Evolutionary conservation across 2,113 vertebrate genomes (phyloP).

Genomic region (Hemiscyllium ocellatum): DNA sequence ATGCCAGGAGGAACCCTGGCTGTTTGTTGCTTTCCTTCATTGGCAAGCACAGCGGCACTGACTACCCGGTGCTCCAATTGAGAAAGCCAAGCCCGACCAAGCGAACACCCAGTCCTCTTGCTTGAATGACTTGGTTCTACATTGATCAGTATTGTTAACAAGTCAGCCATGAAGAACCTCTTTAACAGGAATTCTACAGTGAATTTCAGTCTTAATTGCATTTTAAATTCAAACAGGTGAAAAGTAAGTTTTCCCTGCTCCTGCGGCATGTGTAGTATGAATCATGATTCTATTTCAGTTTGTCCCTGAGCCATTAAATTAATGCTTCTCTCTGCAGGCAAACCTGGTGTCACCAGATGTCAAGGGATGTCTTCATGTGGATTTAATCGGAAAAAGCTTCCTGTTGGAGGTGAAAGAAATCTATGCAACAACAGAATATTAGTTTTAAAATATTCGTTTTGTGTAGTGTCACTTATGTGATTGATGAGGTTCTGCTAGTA

Average conservation of each 20-base stretch:
- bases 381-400: not conserved
- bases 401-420: not conserved
- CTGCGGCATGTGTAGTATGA: not conserved
- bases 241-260: constrained; percentile 13
- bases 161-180: not conserved
- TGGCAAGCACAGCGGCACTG: not conserved
- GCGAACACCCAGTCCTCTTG: not conserved
- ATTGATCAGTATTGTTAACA: not conserved
- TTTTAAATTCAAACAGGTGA: not conserved
- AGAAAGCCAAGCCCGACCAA: not conserved
- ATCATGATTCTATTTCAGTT: not conserved
- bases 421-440: not conserved
- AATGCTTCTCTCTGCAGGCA: not conserved
- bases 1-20: not conserved
- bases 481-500: not conserved
- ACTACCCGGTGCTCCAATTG: not conserved
- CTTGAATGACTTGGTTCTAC: not conserved
- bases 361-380: not conserved
- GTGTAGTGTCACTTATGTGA: not conserved
- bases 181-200: not conserved
- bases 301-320: not conserved
- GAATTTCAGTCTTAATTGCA: not conserved
- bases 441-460: not conserved
- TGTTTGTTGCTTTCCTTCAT: not conserved
- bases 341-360: constrained; percentile 11